Base-by-base conservation (phyloP, 2,888 invertebrate species). In the Cheilosia scutellata region DNA sequence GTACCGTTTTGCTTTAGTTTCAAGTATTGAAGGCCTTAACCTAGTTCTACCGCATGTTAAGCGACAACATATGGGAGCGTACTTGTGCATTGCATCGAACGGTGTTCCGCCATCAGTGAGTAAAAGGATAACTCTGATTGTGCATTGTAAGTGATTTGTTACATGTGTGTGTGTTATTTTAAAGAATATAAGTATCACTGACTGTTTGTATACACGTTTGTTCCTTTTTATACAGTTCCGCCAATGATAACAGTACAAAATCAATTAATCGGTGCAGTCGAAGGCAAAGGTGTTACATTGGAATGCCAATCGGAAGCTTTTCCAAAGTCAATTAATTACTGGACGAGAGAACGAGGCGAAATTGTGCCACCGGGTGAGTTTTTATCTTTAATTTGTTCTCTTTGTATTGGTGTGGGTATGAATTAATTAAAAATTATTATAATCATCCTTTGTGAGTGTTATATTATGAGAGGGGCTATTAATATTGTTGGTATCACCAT, bases 51-150 rank as follows among this genome's bases (percentile, higher is more conserved):
- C 94, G 75, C 93, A 95, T 66, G 95, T 96, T 57, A 95, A 94
- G 88, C 93, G 96, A 86, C 95, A 96, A 80, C 96, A 96, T 90
- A 97, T 97, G 94, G 96, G 96, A 9, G 95, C 96, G 44, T 96
- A 96, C 91, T 93, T 96, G 37, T 96, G 96, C 91, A 96, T 96
- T 87, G 96, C 96, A 1, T 95, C 96, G 47, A 97, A 97, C 90
- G 96, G 96, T 7, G 95, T 96, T 16, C 97, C 97, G 11, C 97
- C 97, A 0, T 96, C 97, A 40, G 96, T 97, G 88, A 97, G 97
- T 94, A 97, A 97, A 92, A 93, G 97, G 90, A 97, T 97, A 89
- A 96, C 96, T 93, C 94, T 97, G 66, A 96, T 96, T 70, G 96
- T 96, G 20, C 96, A 96, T 91, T 97, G 96, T 96, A 92, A 95